Percentiles rank a stretch among this genome's conserved stretches.
phyloP scores from a whole-genome alignment of 2,797 vertebrate genomes.

The Valencia hispanica region DNA sequence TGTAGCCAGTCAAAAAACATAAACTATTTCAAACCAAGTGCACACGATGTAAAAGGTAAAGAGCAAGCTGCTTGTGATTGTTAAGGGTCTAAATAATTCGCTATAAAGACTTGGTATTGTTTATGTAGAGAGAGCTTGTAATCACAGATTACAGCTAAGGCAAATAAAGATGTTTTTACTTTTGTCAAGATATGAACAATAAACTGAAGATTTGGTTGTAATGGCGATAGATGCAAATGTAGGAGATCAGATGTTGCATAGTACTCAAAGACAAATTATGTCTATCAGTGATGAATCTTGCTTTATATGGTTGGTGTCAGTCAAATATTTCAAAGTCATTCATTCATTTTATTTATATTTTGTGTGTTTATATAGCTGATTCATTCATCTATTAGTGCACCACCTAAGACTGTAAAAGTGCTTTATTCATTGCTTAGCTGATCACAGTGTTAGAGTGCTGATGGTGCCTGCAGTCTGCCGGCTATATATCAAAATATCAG shows the following conservation, averaged over 20 bases:
- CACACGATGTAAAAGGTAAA: not conserved
- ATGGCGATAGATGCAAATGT: not conserved
- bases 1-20: not conserved
- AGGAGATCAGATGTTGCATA: not conserved
- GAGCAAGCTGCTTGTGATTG: not conserved
- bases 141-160: not conserved
- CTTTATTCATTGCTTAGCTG: conserved; percentile 8
- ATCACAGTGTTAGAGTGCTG: conserved; percentile 24
- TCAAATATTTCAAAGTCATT: not conserved
- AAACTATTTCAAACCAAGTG: not conserved
- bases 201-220: not conserved
- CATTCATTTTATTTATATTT: not conserved
- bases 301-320: not conserved
- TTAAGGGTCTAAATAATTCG: not conserved
- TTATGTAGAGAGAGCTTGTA: not conserved
- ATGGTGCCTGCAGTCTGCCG: conserved; percentile 2
- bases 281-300: not conserved
- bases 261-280: not conserved
- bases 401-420: conserved; percentile 1
- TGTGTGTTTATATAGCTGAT: not conserved
- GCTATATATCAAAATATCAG: not conserved
- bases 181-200: not conserved
- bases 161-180: not conserved
- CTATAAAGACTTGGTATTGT: not conserved
- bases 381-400: not conserved